Evolutionary conservation across 2,113 vertebrate species (phyloP).

Genomic region (Varanus komodoensis): DNA sequence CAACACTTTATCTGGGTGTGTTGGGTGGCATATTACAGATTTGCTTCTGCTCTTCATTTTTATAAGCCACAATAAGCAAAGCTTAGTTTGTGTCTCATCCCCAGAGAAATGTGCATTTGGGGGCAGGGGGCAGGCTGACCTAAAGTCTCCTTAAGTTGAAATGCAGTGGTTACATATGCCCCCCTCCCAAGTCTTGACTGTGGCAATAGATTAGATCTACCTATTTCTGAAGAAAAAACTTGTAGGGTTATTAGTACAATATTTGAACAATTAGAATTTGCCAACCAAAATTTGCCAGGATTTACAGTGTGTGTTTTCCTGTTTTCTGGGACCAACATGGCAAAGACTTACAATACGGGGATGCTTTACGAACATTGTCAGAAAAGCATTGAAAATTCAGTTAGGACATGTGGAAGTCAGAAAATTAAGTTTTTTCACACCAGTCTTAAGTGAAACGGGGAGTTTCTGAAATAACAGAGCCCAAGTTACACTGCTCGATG

Average conservation of each 20-base stretch:
- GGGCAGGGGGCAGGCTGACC: not conserved
- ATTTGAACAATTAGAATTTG: not conserved
- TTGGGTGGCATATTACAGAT: slow-evolving; percentile 18
- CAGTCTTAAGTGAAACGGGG: not conserved
- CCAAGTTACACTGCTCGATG: not conserved
- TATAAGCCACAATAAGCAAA: not conserved
- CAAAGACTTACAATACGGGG: not conserved
- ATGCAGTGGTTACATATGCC: not conserved
- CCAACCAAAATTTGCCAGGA: not conserved
- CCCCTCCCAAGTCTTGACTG: not conserved
- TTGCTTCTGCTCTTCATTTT: not conserved
- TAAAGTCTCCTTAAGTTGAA: not conserved
- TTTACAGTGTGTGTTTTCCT: not conserved
- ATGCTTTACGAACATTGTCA: not conserved
- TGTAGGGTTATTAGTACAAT: not conserved
- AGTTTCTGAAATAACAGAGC: not conserved
- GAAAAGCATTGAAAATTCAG: not conserved
- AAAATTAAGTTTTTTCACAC: not conserved
- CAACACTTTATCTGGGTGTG: slow-evolving; percentile 25
- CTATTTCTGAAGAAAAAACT: not conserved
- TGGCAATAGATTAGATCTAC: not conserved
- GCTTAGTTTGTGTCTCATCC: not conserved
- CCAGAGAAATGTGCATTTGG: not conserved
- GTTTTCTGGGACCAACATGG: no score
- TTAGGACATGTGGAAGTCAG: not conserved